Evolutionary conservation across 2,797 vertebrate species (phyloP).

Genomic region (Characodon lateralis): DNA sequence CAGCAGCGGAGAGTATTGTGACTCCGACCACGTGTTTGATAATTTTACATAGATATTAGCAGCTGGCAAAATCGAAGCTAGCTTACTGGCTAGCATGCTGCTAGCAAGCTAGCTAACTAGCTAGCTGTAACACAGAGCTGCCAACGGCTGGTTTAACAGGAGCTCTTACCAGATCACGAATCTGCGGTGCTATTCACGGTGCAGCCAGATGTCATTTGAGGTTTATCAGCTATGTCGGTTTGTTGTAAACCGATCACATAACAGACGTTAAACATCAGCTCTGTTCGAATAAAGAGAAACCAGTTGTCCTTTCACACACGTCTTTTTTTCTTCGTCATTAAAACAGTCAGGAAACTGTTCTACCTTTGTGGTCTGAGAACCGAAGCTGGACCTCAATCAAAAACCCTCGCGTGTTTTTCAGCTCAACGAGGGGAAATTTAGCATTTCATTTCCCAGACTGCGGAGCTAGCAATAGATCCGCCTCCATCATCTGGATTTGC

Average conservation of each 20-base stretch:
- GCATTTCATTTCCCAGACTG: background rate
- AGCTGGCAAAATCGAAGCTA: background rate
- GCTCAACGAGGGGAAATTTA: background rate
- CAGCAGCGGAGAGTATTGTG: background rate
- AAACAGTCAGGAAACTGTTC: conserved; percentile 1
- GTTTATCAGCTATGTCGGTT: conserved; percentile 7
- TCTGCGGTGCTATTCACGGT: conserved; percentile 19
- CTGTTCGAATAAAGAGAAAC: conserved; percentile 8
- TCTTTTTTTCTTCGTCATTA: conserved; percentile 24
- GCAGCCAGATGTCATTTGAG: background rate
- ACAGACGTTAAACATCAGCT: background rate
- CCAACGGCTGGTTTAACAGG: conserved; percentile 32
- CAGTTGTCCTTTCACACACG: conserved; percentile 17
- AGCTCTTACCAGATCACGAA: conserved; percentile 52
- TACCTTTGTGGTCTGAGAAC: background rate
- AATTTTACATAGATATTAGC: background rate
- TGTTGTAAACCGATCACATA: background rate
- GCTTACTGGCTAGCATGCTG: conserved; percentile 24
- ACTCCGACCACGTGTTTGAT: conserved; percentile 26
- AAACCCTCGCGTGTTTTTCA: background rate
- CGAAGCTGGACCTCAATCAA: background rate
- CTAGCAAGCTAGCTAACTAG: conserved; percentile 28
- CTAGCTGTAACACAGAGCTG: conserved; percentile 44
- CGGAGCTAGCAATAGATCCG: background rate
- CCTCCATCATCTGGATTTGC: conserved; percentile 53